phyloP scores from a whole-genome alignment of 1,140 invertebrate species.

The Trypoxylus dichotomus region DNA sequence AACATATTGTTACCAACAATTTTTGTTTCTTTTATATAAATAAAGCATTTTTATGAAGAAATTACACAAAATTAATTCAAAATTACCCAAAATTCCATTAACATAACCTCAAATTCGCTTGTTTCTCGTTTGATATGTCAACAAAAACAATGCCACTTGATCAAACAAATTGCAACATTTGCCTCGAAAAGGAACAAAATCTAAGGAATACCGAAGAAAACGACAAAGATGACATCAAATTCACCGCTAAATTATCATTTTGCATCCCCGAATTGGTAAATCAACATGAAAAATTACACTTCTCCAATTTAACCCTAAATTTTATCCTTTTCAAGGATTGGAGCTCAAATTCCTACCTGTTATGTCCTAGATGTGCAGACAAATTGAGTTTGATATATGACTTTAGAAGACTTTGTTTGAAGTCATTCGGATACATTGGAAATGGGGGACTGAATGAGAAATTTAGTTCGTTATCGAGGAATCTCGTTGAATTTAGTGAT shows the following conservation, averaged over 20 bases:
- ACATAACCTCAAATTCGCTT: not conserved
- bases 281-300: constrained; percentile 22
- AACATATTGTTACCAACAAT: not conserved
- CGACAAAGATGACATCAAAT: constrained; percentile 30
- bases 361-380: constrained; percentile 35
- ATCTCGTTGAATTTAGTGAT: not conserved
- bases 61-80: no score
- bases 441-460: not conserved
- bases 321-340: constrained; percentile 38
- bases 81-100: not conserved
- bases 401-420: constrained; percentile 40
- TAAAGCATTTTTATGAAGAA: no score
- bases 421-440: constrained; percentile 32
- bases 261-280: constrained; percentile 45
- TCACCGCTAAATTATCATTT: constrained; percentile 35
- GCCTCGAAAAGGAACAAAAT: constrained; percentile 12
- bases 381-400: constrained; percentile 35
- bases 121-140: not conserved
- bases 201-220: constrained; percentile 18
- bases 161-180: constrained; percentile 18
- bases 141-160: not conserved
- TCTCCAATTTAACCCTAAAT: not conserved
- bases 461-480: not conserved
- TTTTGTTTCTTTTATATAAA: no score
- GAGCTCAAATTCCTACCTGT: constrained; percentile 25